Evolutionary conservation across 2,797 vertebrate species (phyloP).

Genomic region (Acipenser ruthenus): DNA sequence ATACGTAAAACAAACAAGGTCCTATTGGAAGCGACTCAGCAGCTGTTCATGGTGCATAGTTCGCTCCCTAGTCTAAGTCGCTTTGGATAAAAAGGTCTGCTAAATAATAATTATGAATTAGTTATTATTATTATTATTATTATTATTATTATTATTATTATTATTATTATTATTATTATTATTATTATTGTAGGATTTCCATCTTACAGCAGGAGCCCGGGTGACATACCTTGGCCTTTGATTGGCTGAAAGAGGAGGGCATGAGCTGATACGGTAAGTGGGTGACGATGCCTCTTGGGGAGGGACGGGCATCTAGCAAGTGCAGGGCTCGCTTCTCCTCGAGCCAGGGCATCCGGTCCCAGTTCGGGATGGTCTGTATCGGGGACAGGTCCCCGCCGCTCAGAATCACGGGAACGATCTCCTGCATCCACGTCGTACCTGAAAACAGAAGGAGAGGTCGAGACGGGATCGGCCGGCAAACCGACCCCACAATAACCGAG

Average conservation of each 20-base stretch:
- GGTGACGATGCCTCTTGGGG: conserved; percentile 64
- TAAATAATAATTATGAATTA: too few relatives aligned
- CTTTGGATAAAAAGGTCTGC: too few relatives aligned
- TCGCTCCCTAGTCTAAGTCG: too few relatives aligned
- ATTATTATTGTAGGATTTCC: not conserved
- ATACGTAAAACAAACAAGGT: too few relatives aligned
- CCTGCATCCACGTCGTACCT: conserved; percentile 70
- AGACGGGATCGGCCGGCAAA: not conserved
- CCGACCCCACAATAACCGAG: not conserved
- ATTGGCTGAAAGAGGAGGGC: conserved; percentile 54
- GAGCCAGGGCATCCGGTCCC: conserved; percentile 75
- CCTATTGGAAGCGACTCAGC: too few relatives aligned
- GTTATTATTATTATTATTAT: too few relatives aligned
- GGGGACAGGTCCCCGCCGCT: conserved; percentile 63
- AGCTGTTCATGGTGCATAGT: too few relatives aligned
- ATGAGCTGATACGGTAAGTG: conserved; percentile 68
- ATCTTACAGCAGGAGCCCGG: not conserved
- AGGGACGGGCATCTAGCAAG: conserved; percentile 38
- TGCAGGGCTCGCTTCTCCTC: conserved; percentile 48
- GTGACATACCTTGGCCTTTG: conserved; percentile 68
- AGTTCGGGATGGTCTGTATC: conserved; percentile 63
- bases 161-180: too few relatives aligned
- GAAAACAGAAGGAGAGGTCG: not conserved
- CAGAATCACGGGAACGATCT: conserved; percentile 61
- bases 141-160: not conserved